phyloP scores from a whole-genome alignment of 1,140 invertebrate genomes.

The Stenopsyche tienmushanensis region DNA sequence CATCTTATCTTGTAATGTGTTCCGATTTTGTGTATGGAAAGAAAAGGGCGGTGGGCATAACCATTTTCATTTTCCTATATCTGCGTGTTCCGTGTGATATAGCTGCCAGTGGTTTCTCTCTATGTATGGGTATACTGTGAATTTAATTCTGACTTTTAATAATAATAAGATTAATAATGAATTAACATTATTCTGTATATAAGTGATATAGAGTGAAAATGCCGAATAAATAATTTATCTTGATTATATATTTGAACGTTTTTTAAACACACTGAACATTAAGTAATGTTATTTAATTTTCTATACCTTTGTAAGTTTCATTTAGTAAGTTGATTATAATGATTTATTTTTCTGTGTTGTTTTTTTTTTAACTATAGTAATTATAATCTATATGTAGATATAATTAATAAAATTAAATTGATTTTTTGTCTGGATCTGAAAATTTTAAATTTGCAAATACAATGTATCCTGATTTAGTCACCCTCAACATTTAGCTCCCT shows the following conservation, averaged over 20 bases:
- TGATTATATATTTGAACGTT: slow-evolving; percentile 33
- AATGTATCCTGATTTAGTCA: too few species aligned
- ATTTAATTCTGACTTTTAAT: slow-evolving; percentile 32
- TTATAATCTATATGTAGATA: slow-evolving; percentile 9
- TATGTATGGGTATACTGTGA: slow-evolving; percentile 24
- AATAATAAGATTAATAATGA: slow-evolving; percentile 16
- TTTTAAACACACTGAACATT: slow-evolving; percentile 35
- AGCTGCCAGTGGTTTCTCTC: slow-evolving; percentile 18
- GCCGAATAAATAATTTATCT: slow-evolving; percentile 36
- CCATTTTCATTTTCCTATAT: slow-evolving; percentile 25
- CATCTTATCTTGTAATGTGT: too few species aligned
- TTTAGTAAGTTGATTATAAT: slow-evolving; percentile 28
- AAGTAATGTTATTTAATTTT: slow-evolving; percentile 35
- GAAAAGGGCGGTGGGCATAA: slow-evolving; percentile 31
- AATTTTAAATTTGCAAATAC: not conserved
- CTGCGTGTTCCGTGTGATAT: slow-evolving; percentile 34
- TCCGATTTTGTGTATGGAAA: not conserved
- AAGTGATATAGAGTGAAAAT: slow-evolving; percentile 36
- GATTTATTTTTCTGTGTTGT: slow-evolving; percentile 29
- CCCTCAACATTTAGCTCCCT: too few species aligned
- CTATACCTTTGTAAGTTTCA: slow-evolving; percentile 32
- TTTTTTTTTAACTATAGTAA: slow-evolving; percentile 11
- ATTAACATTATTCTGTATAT: slow-evolving; percentile 10
- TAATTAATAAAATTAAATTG: slow-evolving; percentile 1
- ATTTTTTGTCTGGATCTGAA: not conserved